Conservation (phyloP, 2,888 invertebrate species). For the Cheilosia soror region DNA sequence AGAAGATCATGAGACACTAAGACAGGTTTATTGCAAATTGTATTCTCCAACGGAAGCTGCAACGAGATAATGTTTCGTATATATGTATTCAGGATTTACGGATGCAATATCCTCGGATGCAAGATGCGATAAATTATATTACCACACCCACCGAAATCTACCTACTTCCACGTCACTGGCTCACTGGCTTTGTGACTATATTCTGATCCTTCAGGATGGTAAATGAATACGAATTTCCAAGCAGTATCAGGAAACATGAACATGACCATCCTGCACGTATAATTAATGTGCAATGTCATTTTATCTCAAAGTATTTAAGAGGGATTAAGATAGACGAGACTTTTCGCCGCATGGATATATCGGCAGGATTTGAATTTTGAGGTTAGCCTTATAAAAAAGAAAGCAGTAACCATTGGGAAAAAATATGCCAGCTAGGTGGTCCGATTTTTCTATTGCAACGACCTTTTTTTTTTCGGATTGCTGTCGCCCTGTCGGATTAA, state of each 20-base stretch:
- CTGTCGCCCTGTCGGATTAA: constrained; percentile 6
- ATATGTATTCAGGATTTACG: constrained; percentile 42
- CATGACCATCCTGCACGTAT: constrained; percentile 19
- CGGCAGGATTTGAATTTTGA: constrained; percentile 14
- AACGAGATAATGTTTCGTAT: constrained; percentile 28
- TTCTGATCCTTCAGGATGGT: constrained; percentile 8
- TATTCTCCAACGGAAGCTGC: constrained; percentile 14
- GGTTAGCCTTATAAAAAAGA: not conserved
- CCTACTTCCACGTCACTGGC: constrained; percentile 13
- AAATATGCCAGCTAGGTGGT: not conserved
- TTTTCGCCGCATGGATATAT: constrained; percentile 6
- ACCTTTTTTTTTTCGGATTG: too few relatives aligned
- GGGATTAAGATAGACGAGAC: constrained; percentile 36
- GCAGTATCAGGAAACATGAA: constrained; percentile 18
- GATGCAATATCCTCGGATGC: constrained; percentile 55
- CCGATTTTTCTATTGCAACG: too few relatives aligned
- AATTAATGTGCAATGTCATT: constrained; percentile 46
- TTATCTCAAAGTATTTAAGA: constrained; percentile 40
- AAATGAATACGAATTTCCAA: constrained; percentile 9
- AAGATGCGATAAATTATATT: constrained; percentile 50
- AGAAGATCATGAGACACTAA: constrained; percentile 17
- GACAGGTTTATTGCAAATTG: constrained; percentile 58
- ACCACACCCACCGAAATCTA: constrained; percentile 35
- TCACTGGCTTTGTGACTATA: not conserved
- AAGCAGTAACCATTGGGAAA: constrained; percentile 19